Base-by-base conservation (phyloP, 2,113 vertebrate species). In the Scopus umbretta region DNA sequence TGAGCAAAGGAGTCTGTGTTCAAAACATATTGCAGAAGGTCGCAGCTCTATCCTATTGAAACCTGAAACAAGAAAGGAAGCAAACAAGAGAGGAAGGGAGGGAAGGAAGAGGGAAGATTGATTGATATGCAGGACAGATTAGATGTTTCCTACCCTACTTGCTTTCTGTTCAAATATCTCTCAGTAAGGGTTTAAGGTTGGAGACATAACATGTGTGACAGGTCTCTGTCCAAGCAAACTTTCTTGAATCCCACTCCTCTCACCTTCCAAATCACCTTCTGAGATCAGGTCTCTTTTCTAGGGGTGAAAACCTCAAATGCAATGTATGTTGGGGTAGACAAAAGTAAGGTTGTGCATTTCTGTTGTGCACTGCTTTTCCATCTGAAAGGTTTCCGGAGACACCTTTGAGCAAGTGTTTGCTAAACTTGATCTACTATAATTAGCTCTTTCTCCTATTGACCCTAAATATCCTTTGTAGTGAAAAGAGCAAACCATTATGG, bases 201-300 rank as follows among this genome's bases (percentile, higher is more conserved):
- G 25, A 80, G 50, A 20, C 18, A 27, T 14, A 83, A 61, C 0
- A 0, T 17, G 8, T 21, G 4, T 72, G 75, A 58, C 50, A 81
- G 15, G 16, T 52, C 18, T 65, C 18, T 62, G 55, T 14, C 43
- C 53, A 72, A 61, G 21, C 15, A 58, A 73, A 65, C 36, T 49
- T 47, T 43, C 55, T 66, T 42, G 32, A n/a, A 10, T 70, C 4
- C 16, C 7, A 18, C 7, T 92, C 71, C 10, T 71, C 16, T 45
- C 21, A 58, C 32, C 32, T 89, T 89, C 9, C 29, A 89, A 65
- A 80, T 50, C 2, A 66, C 45, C 25, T 73, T 80, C 67, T 85
- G 25, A 75, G 36, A 26, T n/a, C 55, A 53, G 5, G 13, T 58
- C 5, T 53, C 49, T 84, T 67, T 78, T 78, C 42, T 55, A 19